Conservation (phyloP, 2,113 vertebrate species). For the Thermophis baileyi region DNA sequence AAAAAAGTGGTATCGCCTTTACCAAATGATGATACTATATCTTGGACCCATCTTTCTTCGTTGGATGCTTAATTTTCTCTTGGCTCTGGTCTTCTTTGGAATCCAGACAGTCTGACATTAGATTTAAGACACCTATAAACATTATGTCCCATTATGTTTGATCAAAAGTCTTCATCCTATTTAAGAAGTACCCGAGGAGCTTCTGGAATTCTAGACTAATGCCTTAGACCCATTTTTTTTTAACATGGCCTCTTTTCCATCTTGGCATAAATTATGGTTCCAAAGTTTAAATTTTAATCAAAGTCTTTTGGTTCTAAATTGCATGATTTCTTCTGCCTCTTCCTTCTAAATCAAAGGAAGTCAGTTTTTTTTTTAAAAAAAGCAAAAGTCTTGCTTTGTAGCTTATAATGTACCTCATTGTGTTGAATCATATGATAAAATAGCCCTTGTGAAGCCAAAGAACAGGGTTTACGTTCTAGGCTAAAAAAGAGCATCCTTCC, state of each 20-base stretch:
- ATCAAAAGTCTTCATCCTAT: background rate
- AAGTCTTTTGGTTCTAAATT: background rate
- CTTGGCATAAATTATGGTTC: background rate
- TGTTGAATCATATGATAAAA: background rate
- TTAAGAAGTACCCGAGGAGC: background rate
- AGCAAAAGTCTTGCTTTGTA: background rate
- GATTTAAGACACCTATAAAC: background rate
- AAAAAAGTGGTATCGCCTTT: background rate
- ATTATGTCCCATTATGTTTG: background rate
- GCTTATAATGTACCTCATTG: background rate
- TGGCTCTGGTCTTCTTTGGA: background rate
- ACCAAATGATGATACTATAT: background rate
- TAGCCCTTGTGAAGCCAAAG: background rate
- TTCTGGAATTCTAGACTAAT: background rate
- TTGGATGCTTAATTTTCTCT: background rate
- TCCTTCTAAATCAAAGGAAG: background rate
- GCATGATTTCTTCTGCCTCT: background rate
- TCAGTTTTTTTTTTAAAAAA: background rate
- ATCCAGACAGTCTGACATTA: background rate
- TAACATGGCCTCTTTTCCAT: background rate
- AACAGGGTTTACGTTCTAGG: background rate
- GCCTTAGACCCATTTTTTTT: background rate
- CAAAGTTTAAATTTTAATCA: background rate
- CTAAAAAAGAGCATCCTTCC: background rate
- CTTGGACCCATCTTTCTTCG: background rate